phyloP scores from a whole-genome alignment of 2,888 invertebrate genomes.

The Eretmocerus hayati region DNA sequence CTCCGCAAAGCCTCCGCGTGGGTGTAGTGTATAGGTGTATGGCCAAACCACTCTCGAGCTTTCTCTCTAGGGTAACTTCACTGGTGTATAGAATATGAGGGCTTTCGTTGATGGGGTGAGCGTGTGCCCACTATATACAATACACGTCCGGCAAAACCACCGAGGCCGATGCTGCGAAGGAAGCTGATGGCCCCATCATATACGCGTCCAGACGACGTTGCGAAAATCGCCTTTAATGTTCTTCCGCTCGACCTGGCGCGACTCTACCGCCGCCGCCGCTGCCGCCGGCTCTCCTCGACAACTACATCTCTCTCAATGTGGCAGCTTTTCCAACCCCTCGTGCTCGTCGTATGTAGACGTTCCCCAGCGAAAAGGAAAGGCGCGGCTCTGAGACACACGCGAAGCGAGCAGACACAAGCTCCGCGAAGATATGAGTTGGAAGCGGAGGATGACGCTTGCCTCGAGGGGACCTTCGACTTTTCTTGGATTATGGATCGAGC shows the following conservation, averaged over 20 bases:
- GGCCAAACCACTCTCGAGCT: too few relatives aligned
- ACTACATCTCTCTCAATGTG: constrained; percentile 8
- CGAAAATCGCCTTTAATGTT: constrained; percentile 28
- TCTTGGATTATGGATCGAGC: constrained; percentile 19
- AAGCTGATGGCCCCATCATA: constrained; percentile 9
- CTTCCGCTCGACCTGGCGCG: constrained; percentile 18
- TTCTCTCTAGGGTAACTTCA: too few relatives aligned
- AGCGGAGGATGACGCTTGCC: constrained; percentile 6
- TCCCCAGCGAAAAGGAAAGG: too few relatives aligned
- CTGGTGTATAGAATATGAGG: too few relatives aligned
- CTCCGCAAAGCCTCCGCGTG: not conserved
- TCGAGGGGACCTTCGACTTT: constrained; percentile 19
- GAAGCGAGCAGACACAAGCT: not conserved
- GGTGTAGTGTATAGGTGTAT: not conserved
- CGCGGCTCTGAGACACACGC: too few relatives aligned
- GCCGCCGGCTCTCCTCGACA: not conserved
- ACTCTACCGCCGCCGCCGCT: not conserved
- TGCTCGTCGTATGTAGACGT: not conserved
- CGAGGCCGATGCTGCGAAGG: not conserved
- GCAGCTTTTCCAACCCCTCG: not conserved
- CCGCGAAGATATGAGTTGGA: too few relatives aligned
- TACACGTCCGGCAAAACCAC: not conserved
- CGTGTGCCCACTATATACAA: too few relatives aligned
- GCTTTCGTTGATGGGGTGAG: too few relatives aligned
- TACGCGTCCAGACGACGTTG: too few relatives aligned